Base-by-base conservation (phyloP, 37 sponge, comb jelly and placozoan species). In the Beroe ovata region DNA sequence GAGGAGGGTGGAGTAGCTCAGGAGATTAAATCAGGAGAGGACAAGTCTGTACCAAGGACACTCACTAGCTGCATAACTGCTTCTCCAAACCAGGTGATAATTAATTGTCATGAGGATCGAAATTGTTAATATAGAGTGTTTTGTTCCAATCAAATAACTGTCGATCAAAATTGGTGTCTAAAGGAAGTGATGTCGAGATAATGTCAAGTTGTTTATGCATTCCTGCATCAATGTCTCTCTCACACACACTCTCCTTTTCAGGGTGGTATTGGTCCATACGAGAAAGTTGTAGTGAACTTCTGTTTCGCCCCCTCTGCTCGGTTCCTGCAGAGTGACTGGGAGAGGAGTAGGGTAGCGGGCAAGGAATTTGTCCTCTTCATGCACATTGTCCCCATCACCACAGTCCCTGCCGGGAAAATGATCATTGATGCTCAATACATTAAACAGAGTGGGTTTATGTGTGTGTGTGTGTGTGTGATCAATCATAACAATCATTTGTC, bases 1-100 rank as follows among this genome's bases (percentile, higher is more conserved):
- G 91, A 93, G 42, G 90, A 60, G 19, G 64, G 88, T 1, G 88
- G 60, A 18, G 69, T 64, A 16, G 92, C 89, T 0, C 88, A 60
- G 41, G 91, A 91, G 54, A 77, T 77, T 19, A 77, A 77, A 54
- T 4, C 19, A 39, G 84, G 28, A 8, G 84, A 77, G 6, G 54
- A 42, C 33, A 77, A 77, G 28, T 1, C 84, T 8, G 25, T 77
- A 1, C 84, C 84, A n/a, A 77, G 84, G 38, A 22, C 54, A 19
- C 38, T 77, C 14, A 36, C 84, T 3, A 77, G 84, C 28, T 77
- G 84, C 54, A 77, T 77, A 16, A 77, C 84, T 41, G 84, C 84
- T 40, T 77, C 84, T 28, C 84, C 84, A 40, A 77, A 77, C 84
- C 84, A 77, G 47, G 84, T 77, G 63, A 3, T 62, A 23, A 62